Evolutionary conservation across 2,797 vertebrate species (phyloP).

Genomic region (Phylloscopus collybita): DNA sequence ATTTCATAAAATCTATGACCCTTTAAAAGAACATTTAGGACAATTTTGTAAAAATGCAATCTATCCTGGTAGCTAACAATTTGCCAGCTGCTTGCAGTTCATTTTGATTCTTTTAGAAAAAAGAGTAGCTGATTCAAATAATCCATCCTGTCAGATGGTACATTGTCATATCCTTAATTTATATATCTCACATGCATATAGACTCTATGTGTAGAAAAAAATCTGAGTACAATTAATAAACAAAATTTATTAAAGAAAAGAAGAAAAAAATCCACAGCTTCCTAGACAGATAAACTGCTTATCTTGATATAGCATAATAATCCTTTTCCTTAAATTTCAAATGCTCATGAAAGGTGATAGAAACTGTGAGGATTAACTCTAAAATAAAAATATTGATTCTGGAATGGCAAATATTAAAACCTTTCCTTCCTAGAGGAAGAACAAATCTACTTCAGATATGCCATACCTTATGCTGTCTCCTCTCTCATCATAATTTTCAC

Average conservation of each 20-base stretch:
- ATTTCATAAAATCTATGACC: background rate
- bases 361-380: background rate
- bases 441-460: background rate
- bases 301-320: background rate
- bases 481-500: background rate
- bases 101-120: background rate
- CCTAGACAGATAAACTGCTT: background rate
- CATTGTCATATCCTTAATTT: background rate
- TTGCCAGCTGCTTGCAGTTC: background rate
- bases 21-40: background rate
- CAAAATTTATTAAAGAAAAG: background rate
- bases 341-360: background rate
- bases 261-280: accelerated
- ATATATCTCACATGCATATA: background rate
- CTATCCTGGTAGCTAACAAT: background rate
- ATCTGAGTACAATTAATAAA: background rate
- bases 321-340: background rate
- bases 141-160: background rate
- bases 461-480: background rate
- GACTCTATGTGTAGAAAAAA: background rate
- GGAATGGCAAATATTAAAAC: background rate
- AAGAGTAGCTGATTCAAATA: background rate
- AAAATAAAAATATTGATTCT: background rate
- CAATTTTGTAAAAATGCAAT: background rate
- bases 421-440: background rate